These are phyloP conservation scores for Stichopus chloronotus DNA, from an alignment of 35 echinoderm and acorn worm genomes.

Conservation along the genomic window DNA sequence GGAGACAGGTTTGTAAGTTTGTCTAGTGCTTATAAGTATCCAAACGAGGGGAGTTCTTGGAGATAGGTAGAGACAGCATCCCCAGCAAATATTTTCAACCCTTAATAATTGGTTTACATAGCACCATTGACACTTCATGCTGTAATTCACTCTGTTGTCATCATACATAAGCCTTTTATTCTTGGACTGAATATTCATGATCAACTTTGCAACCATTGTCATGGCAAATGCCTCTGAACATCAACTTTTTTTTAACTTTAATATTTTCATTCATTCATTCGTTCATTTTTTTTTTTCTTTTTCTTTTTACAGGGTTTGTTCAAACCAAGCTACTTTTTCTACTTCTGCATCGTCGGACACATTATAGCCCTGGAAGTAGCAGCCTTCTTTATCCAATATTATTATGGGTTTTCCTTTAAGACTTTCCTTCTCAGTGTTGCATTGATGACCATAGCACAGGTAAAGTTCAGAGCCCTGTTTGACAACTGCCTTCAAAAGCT, in stretches of 20 bases:
- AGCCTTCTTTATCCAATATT: slow-evolving; percentile 67
- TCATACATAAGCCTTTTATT: too few species aligned
- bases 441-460: slow-evolving; percentile 73
- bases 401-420: slow-evolving; percentile 71
- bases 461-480: slow-evolving; percentile 42
- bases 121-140: too few species aligned
- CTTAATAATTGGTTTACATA: too few species aligned
- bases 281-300: slow-evolving; percentile 19
- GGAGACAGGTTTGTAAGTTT: too few species aligned
- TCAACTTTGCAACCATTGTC: too few species aligned
- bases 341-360: slow-evolving; percentile 62
- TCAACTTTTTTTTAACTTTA: neutral
- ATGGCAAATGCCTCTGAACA: too few species aligned
- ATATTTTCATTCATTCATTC: slow-evolving; percentile 1
- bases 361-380: slow-evolving; percentile 69
- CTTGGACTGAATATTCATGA: too few species aligned
- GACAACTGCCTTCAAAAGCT: neutral
- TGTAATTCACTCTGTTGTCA: too few species aligned
- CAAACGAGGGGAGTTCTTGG: too few species aligned
- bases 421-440: slow-evolving; percentile 63
- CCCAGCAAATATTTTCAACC: too few species aligned
- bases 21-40: too few species aligned
- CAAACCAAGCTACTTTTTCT: slow-evolving; percentile 83
- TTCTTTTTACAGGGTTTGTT: slow-evolving; percentile 79
- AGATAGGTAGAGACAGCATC: too few species aligned